A percentile compares a stretch with the other conserved stretches of the same genome.
phyloP scores from a whole-genome alignment of 2,797 vertebrate genomes.

The Peromyscus melanophrys region DNA sequence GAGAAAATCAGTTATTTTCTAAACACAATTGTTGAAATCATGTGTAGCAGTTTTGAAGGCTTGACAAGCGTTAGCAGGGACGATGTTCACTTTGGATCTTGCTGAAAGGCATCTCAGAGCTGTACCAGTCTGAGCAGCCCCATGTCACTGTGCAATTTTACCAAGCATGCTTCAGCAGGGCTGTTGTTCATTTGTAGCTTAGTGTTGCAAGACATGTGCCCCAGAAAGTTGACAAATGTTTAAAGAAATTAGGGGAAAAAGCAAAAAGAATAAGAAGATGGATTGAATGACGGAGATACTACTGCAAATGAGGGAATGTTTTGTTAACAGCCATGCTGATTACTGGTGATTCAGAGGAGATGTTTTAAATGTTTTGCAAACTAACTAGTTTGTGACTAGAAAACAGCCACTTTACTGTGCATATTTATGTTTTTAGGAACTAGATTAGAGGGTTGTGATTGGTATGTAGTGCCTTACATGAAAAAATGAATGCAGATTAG shows the following conservation, averaged over 20 bases:
- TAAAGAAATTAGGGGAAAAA: conserved; percentile 45
- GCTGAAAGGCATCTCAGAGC: not conserved
- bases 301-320: conserved; percentile 1
- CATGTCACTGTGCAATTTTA: not conserved
- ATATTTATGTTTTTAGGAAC: conserved; percentile 43
- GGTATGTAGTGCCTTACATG: not conserved
- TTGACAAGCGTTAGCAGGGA: conserved; percentile 56
- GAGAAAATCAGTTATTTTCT: conserved; percentile 64
- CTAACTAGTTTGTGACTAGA: conserved; percentile 30
- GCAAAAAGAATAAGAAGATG: conserved; percentile 14
- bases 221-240: not conserved
- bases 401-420: conserved; percentile 21
- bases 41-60: conserved; percentile 46
- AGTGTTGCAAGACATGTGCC: not conserved
- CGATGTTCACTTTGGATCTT: conserved; percentile 44
- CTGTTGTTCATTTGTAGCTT: conserved; percentile 33
- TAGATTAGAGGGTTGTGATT: not conserved
- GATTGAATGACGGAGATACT: not conserved
- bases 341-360: conserved; percentile 54
- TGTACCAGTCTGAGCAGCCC: not conserved
- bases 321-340: not conserved
- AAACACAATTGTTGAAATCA: conserved; percentile 68
- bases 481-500: not conserved
- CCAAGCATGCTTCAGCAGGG: not conserved
- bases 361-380: conserved; percentile 50